phyloP scores from a whole-genome alignment of 1,140 invertebrate genomes.

The Ceratina japonica region DNA sequence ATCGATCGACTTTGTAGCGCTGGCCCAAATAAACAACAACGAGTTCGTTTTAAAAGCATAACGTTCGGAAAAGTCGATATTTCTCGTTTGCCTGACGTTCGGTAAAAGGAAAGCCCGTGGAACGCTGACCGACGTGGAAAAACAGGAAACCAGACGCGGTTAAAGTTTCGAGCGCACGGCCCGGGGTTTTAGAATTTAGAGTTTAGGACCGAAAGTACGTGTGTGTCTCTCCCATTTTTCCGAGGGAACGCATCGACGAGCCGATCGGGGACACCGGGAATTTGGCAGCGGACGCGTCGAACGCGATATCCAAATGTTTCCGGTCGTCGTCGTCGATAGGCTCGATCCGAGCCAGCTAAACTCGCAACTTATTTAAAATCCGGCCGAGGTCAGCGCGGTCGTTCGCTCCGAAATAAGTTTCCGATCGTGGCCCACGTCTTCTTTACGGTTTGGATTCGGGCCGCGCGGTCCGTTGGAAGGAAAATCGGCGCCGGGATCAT shows the following conservation, averaged over 20 bases:
- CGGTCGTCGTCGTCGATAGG: constrained; percentile 20
- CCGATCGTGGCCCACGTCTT: too few species aligned
- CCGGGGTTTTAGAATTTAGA: too few species aligned
- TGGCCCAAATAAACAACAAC: not conserved
- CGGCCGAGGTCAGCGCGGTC: constrained; percentile 39
- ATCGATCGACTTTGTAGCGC: not conserved
- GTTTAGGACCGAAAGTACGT: too few species aligned
- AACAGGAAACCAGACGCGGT: constrained; percentile 16
- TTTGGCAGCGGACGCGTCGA: constrained; percentile 29
- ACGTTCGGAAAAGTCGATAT: not conserved
- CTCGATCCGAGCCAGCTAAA: not conserved
- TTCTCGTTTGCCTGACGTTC: not conserved
- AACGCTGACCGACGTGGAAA: not conserved
- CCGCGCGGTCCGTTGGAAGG: too few species aligned
- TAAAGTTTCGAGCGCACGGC: too few species aligned
- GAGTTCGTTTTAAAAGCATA: not conserved
- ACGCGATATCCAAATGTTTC: constrained; percentile 48
- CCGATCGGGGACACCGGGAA: constrained; percentile 36
- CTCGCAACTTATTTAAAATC: constrained; percentile 40
- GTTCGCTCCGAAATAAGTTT: constrained; percentile 21
- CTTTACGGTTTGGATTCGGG: too few species aligned
- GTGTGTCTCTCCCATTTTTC: not conserved
- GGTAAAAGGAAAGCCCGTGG: not conserved
- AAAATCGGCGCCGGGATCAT: too few species aligned
- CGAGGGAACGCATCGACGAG: not conserved